Percentiles rank a stretch among this genome's conserved stretches.
Evolutionary conservation across 2,797 vertebrate genomes (phyloP).

Genomic region (Rachycentron canadum): DNA sequence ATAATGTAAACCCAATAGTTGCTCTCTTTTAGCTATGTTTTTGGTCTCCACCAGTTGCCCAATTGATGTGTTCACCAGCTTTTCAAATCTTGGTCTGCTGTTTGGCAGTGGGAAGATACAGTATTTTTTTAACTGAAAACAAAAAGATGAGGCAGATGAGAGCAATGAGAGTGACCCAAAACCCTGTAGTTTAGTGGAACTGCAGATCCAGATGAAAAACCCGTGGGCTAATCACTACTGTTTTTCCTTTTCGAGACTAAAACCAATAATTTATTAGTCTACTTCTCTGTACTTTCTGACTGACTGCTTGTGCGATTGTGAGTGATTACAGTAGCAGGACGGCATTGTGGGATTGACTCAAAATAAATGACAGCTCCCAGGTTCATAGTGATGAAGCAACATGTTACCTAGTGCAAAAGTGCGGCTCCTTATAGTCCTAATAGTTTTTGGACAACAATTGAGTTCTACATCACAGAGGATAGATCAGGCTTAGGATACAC

Average conservation of each 20-base stretch:
- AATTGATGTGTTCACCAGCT: background rate
- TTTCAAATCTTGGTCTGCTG: background rate
- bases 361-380: background rate
- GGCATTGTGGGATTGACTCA: background rate
- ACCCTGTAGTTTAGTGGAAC: background rate
- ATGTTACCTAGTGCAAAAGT: background rate
- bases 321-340: background rate
- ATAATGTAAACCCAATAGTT: background rate
- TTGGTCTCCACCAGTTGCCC: background rate
- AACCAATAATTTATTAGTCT: background rate
- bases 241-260: background rate
- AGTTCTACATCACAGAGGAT: background rate
- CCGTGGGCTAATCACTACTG: background rate
- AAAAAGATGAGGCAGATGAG: background rate
- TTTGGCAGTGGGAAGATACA: background rate
- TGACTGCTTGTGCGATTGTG: background rate
- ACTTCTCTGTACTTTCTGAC: background rate
- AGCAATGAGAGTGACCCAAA: background rate
- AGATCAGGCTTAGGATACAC: background rate
- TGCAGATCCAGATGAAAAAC: background rate
- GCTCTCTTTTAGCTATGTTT: conserved; percentile 3
- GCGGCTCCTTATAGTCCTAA: background rate
- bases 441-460: background rate
- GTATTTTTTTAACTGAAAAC: background rate
- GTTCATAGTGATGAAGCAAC: background rate